phyloP scores from a whole-genome alignment of 1,140 invertebrate species.

The Dinothrombium tinctorium region DNA sequence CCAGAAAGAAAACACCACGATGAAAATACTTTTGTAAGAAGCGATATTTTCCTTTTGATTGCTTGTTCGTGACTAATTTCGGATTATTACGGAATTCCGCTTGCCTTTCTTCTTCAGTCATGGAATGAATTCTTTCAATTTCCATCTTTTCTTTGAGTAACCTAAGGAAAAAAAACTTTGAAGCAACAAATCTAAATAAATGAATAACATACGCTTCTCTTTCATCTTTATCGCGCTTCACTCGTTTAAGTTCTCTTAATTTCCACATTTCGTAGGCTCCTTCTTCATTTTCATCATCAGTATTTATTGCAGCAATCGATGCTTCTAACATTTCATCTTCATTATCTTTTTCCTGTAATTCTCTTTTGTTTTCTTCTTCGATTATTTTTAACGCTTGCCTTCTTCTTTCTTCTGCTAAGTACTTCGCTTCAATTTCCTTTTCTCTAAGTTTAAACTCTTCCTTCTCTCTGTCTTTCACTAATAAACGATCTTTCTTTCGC shows the following conservation, averaged over 20 bases:
- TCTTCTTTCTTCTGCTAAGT: constrained; percentile 52
- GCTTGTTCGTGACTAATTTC: constrained; percentile 77
- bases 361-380: constrained; percentile 62
- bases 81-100: constrained; percentile 76
- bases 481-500: constrained; percentile 72
- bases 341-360: constrained; percentile 29
- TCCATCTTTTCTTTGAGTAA: constrained; percentile 53
- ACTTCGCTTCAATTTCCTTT: constrained; percentile 35
- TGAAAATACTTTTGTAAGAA: constrained; percentile 99
- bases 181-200: too few species aligned
- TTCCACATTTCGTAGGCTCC: constrained; percentile 97
- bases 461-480: constrained; percentile 74
- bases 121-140: constrained; percentile 65
- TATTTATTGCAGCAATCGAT: constrained; percentile 60
- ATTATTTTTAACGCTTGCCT: constrained; percentile 65
- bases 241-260: constrained; percentile 73
- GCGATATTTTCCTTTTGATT: constrained; percentile 94
- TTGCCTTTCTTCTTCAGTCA: constrained; percentile 88
- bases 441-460: too few species aligned
- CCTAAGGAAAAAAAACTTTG: too few species aligned
- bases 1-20: constrained; percentile 91
- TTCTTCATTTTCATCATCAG: constrained; percentile 95
- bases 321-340: constrained; percentile 23
- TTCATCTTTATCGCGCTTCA: constrained; percentile 87
- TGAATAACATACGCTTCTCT: constrained; percentile 41